Conservation (phyloP, 2,888 invertebrate species). For the Leistus spinibarbis region DNA sequence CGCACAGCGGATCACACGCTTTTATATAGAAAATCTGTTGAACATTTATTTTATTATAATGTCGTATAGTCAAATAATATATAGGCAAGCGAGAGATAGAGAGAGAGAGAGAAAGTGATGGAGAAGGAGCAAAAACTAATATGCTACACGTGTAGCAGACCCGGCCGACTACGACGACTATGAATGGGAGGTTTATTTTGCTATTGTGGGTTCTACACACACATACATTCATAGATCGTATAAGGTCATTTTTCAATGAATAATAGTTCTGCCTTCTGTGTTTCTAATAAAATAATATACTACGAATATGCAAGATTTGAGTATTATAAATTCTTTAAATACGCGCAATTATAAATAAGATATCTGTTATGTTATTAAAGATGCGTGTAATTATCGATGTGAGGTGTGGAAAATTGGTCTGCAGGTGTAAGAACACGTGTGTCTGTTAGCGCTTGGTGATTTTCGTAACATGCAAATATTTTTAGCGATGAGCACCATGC, state of each 20-base stretch:
- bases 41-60: not conserved
- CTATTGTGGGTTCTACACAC: not conserved
- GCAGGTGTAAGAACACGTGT: not conserved
- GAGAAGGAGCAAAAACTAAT: not conserved
- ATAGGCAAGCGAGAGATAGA: not conserved
- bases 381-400: not conserved
- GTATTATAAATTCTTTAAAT: too few relatives aligned
- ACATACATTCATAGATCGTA: not conserved
- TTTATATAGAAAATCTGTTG: not conserved
- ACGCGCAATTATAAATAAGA: too few relatives aligned
- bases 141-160: not conserved
- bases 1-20: not conserved
- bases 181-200: not conserved
- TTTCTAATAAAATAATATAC: too few relatives aligned
- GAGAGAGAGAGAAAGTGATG: too few relatives aligned
- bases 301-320: too few relatives aligned
- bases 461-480: not conserved
- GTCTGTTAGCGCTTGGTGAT: not conserved
- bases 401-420: not conserved
- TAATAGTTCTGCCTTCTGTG: not conserved
- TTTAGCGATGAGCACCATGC: not conserved
- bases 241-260: not conserved
- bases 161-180: not conserved
- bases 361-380: too few relatives aligned
- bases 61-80: not conserved